Base-by-base conservation (phyloP, 2,888 invertebrate species). In the Caenorhabditis sp. region DNA sequence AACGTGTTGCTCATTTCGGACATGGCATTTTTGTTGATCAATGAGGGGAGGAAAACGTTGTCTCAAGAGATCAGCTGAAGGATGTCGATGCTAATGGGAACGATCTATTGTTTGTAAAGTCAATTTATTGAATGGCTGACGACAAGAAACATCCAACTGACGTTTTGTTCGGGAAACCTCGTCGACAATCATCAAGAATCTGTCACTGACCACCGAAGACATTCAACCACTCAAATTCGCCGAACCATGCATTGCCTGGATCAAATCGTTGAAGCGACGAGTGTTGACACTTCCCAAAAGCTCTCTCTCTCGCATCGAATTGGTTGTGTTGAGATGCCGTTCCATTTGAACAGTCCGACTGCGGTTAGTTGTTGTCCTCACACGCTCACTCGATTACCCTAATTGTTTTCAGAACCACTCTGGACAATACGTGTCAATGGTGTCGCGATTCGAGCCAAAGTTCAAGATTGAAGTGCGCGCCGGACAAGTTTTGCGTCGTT, bases 381-480 rank as follows among this genome's bases (percentile, higher is more conserved):
- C n/a, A n/a, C n/a, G n/a, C n/a, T n/a, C n/a, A n/a, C n/a, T n/a
- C n/a, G n/a, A n/a, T n/a, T n/a, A n/a, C n/a, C n/a, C n/a, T 49
- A 54, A 24, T 51, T 57, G n/a, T n/a, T n/a, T n/a, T 24, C 24
- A 55, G 14, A 75, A 70, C 53, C 88, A 92, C 89, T 95, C 95
- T 87, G 93, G 94, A 2, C 95, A 97, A 89, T 97, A 97, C 89
- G 95, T 94, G 88, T 95, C 97, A 26, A 92, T 94, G 70, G 96
- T 97, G 72, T 94, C 96, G 0, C 91, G 97, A 64, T 97, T 97
- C 89, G 95, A 97, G 93, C 97, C 97, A 0, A 91, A 94, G 17
- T 95, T 97, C 0, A 96, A 97, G 88, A 94, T 97, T 37, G 95
- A 96, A 0, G 94, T 95, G 89, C 95, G 96, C 87, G 95, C 95